Base-by-base conservation (phyloP, 2,113 vertebrate species). In the Solea senegalensis region DNA sequence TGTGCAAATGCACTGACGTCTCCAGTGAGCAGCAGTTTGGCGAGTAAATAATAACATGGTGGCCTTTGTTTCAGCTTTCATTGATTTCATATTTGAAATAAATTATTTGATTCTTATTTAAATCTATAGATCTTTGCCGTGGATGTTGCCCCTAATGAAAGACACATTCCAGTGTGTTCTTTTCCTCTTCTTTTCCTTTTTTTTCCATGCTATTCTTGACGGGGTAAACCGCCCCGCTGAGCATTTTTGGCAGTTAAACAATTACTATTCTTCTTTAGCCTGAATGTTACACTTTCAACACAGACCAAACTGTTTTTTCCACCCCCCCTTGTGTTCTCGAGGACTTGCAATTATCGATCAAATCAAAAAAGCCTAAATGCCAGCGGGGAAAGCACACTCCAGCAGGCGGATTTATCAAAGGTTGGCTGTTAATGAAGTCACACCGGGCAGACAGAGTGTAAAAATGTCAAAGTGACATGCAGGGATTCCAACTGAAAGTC, bases 341-440 rank as follows among this genome's bases (percentile, higher is more conserved):
- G 21, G 69, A 58, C 46, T 74, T 10, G 16, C 74, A 80, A 76
- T 81, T 81, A 63, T 72, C 39, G 45, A 83, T 79, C 50, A 61
- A 80, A 81, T 72, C 9, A 44, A 72, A 76, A 72, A 74, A 66
- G 34, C 8, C 11, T 0, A 59, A 78, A 78, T 56, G 53, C 65
- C 84, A 86, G 76, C 65, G 40, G 74, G 79, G 72, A 83, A 71
- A 45, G 54, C 76, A 67, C 50, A 68, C 51, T 72, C 15, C 80
- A 74, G 74, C 69, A 63, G 67, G 57, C 68, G 72, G 75, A 77
- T 67, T 72, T 72, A 66, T 86, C 73, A 87, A 78, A 71, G 64
- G 71, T 53, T 57, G 9, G 27, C 76, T 57, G 52, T 69, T 84
- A 77, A 86, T 84, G 65, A 86, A 80, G 75, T 84, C 73, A 58